Conservation (phyloP, 2,113 vertebrate species). For the Trachemys scripta region DNA sequence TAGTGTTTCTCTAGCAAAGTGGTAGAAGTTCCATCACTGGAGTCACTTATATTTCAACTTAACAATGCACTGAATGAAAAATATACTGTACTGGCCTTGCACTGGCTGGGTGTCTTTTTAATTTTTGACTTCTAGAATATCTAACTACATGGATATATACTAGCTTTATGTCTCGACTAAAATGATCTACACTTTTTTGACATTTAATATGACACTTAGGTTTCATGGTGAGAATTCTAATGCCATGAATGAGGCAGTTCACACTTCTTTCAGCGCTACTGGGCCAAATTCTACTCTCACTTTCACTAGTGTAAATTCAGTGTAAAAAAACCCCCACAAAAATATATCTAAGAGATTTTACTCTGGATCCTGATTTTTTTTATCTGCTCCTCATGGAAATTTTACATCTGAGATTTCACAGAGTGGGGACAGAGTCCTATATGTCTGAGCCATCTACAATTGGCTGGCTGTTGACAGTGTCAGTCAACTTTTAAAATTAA, state of each 20-base stretch:
- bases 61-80: background rate
- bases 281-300: background rate
- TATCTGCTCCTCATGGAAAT: background rate
- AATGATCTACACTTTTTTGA: background rate
- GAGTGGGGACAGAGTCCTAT: constrained; percentile 24
- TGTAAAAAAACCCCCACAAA: background rate
- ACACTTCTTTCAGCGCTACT: background rate
- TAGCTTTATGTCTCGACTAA: background rate
- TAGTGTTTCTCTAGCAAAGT: background rate
- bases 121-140: background rate
- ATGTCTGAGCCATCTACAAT: constrained; percentile 20
- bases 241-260: background rate
- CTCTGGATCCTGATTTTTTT: background rate
- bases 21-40: background rate
- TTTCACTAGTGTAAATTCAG: background rate
- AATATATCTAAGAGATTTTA: background rate
- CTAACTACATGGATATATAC: background rate
- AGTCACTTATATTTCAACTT: background rate
- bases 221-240: background rate
- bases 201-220: background rate
- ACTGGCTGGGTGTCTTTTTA: background rate
- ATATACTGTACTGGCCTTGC: background rate
- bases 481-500: constrained; percentile 3
- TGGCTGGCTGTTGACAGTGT: background rate
- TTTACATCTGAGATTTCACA: background rate